Conservation (phyloP, 2,888 invertebrate species). For the Athripsodes cinereus region DNA sequence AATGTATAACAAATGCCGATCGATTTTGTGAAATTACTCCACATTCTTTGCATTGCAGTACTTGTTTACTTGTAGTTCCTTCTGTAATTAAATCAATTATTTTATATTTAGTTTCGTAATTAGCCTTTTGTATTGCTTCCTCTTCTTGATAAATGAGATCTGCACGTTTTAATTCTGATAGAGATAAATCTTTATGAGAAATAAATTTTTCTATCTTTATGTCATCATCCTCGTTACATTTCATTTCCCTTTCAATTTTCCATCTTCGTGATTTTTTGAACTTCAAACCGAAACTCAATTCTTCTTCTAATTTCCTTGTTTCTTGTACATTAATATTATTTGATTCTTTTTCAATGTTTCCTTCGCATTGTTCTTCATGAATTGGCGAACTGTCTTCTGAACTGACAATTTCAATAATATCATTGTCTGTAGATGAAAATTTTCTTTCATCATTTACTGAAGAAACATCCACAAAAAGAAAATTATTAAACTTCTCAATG, state of each 20-base stretch:
- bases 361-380: no score
- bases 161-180: no score
- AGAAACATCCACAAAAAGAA: neutral
- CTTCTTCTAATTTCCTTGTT: neutral
- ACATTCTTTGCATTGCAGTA: neutral
- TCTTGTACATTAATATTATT: neutral
- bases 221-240: no score
- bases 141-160: no score
- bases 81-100: neutral
- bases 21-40: neutral
- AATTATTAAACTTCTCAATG: neutral
- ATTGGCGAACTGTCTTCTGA: no score
- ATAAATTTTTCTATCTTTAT: no score
- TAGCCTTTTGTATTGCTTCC: neutral
- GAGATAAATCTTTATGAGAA: no score
- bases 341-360: no score
- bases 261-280: neutral
- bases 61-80: neutral
- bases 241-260: no score
- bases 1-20: neutral
- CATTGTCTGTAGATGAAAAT: no score
- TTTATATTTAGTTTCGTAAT: neutral
- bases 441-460: neutral
- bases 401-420: no score
- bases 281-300: constrained; percentile 1